phyloP scores from a whole-genome alignment of 2,797 vertebrate species.

The Neopelma chrysocephalum region DNA sequence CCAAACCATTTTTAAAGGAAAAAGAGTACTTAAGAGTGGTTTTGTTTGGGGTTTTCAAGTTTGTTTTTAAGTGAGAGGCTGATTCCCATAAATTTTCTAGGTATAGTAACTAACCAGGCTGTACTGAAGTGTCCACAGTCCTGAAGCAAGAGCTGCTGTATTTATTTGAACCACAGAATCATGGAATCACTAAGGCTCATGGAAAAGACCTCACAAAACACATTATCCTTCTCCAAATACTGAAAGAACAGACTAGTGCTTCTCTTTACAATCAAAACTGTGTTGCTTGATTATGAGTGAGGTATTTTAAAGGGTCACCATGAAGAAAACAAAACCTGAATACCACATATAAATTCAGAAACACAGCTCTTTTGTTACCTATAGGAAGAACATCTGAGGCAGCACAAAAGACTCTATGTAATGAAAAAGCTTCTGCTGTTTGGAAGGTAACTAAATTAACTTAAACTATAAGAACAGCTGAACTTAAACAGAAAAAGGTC shows the following conservation, averaged over 20 bases:
- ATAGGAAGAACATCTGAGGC: neutral
- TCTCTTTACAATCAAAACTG: neutral
- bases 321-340: neutral
- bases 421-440: neutral
- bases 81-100: neutral
- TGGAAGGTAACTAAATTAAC: neutral
- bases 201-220: neutral
- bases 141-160: neutral
- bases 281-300: neutral
- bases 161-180: neutral
- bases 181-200: neutral
- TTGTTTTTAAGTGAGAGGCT: accelerated
- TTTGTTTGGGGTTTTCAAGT: accelerated
- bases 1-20: neutral
- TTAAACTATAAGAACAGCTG: neutral
- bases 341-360: neutral
- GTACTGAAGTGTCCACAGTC: neutral
- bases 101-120: neutral
- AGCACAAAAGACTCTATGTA: neutral
- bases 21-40: accelerated
- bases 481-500: neutral
- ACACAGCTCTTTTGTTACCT: neutral
- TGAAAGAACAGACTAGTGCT: neutral
- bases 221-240: neutral
- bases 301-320: neutral